Base-by-base conservation (phyloP, 2,888 invertebrate species). In the Meta bourneti region DNA sequence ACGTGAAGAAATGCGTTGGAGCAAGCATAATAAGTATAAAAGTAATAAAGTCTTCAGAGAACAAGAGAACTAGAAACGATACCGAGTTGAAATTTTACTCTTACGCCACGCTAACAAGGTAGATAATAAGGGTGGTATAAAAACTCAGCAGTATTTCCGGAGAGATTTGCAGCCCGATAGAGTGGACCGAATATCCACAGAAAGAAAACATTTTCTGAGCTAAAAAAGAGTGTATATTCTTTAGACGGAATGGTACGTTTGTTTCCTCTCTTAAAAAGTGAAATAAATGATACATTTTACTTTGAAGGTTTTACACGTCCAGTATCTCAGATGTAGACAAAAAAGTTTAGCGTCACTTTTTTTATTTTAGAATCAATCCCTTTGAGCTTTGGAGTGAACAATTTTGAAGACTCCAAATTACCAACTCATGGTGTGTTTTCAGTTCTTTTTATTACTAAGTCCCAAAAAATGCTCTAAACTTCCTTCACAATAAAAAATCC, bases 51-150 rank as follows among this genome's bases (percentile, higher is more conserved):
- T 61, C 61, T 61, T 16, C 13, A 9, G 61, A 61, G 61, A 61
- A 11, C 7, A 5, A 9, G 61, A 61, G 13, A 61, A 9, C 61
- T 16, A 8, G 61, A 11, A 61, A 34, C 13, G 34, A 75, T 75
- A 34, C 48, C 7, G 72, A 13, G 13, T 48, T 75, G 11, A 75
- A 75, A 75, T 20, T 75, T 34, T 16, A 75, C 78, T 78, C 51
- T 49, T 51, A 52, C 19, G 52, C 52, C 49, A 19, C 51, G 16
- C 78, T 78, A 78, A 78, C 78, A 78, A 78, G 78, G 13, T 48
- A 51, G n/a, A 48, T 78, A 78, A 48, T 48, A 52, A 52, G 52
- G 52, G 49, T 51, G 16, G 11, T 13, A n/a, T n/a, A 78, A 78
- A 78, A 78, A 78, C 16, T 78, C 49, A 78, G 52, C 19, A 19